A percentile compares a stretch with the other conserved stretches of the same genome.
phyloP scores from a whole-genome alignment of 2,888 invertebrate species.

The Apomyelois bistriatella region DNA sequence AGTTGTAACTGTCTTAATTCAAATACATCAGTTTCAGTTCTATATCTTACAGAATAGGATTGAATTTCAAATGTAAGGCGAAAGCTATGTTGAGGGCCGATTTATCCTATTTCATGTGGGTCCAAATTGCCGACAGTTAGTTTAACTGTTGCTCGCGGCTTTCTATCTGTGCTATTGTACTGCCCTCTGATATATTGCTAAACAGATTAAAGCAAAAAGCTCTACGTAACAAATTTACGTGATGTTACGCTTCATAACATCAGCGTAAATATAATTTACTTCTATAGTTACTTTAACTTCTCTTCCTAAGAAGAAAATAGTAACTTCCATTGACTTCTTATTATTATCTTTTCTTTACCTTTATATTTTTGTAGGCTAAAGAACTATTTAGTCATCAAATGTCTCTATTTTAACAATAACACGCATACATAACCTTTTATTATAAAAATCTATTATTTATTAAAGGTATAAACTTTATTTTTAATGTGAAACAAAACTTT shows the following conservation, averaged over 20 bases:
- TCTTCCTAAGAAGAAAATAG: too few relatives aligned
- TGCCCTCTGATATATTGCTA: slow-evolving; percentile 53
- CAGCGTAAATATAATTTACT: slow-evolving; percentile 10
- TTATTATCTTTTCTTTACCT: too few relatives aligned
- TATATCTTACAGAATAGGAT: slow-evolving; percentile 13
- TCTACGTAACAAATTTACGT: slow-evolving; percentile 25
- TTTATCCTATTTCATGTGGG: slow-evolving; percentile 63
- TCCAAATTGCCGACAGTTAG: slow-evolving; percentile 69
- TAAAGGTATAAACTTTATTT: too few relatives aligned
- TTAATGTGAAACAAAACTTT: too few relatives aligned
- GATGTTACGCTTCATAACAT: slow-evolving; percentile 3
- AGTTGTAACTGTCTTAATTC: slow-evolving; percentile 17
- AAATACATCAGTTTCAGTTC: slow-evolving; percentile 17
- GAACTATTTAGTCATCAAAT: too few relatives aligned
- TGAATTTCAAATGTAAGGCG: slow-evolving; percentile 18
- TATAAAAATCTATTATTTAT: too few relatives aligned
- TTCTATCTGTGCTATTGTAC: slow-evolving; percentile 58
- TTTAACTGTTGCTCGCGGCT: slow-evolving; percentile 66
- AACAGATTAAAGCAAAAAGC: slow-evolving; percentile 46
- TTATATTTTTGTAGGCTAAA: too few relatives aligned
- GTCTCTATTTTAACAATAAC: too few relatives aligned
- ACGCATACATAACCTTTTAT: too few relatives aligned
- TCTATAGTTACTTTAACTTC: not conserved
- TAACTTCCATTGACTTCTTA: too few relatives aligned
- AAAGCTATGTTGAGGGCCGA: slow-evolving; percentile 36